Evolutionary conservation across 2,113 vertebrate species (phyloP).

Genomic region (Odobenus rosmarus): DNA sequence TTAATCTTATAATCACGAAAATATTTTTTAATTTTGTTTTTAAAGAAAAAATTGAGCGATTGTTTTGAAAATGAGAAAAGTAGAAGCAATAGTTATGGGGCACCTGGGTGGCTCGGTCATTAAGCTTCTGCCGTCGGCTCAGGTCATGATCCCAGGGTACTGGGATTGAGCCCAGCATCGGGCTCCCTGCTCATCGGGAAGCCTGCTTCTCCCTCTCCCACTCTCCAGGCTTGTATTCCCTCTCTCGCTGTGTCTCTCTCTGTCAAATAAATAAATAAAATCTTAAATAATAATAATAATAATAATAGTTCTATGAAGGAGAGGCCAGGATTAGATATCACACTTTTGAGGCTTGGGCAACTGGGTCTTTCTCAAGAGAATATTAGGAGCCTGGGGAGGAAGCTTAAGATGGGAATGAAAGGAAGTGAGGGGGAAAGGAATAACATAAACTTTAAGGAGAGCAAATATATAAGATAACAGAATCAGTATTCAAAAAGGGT

Average conservation of each 20-base stretch:
- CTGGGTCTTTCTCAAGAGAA: neutral
- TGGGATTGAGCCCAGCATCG: too few species aligned
- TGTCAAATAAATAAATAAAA: too few species aligned
- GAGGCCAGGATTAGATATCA: neutral
- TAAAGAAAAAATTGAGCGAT: neutral
- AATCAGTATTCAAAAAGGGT: neutral
- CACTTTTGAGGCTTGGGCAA: neutral
- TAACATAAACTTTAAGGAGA: neutral
- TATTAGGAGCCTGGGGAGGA: neutral
- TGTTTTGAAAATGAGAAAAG: neutral
- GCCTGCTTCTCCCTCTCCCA: too few species aligned
- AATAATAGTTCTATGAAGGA: neutral
- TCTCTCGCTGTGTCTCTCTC: too few species aligned
- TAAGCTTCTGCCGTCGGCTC: too few species aligned
- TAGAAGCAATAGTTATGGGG: neutral
- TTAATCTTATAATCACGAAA: neutral
- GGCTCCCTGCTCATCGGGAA: too few species aligned
- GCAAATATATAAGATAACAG: neutral
- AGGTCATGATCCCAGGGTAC: too few species aligned
- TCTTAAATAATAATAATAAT: too few species aligned
- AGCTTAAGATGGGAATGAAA: neutral
- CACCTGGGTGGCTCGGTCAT: too few species aligned
- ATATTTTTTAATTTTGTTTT: neutral
- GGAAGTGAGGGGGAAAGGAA: neutral
- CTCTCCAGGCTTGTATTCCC: too few species aligned